Evolutionary conservation across 2,113 vertebrate genomes (phyloP).

Genomic region (Poeciliopsis retropinna): DNA sequence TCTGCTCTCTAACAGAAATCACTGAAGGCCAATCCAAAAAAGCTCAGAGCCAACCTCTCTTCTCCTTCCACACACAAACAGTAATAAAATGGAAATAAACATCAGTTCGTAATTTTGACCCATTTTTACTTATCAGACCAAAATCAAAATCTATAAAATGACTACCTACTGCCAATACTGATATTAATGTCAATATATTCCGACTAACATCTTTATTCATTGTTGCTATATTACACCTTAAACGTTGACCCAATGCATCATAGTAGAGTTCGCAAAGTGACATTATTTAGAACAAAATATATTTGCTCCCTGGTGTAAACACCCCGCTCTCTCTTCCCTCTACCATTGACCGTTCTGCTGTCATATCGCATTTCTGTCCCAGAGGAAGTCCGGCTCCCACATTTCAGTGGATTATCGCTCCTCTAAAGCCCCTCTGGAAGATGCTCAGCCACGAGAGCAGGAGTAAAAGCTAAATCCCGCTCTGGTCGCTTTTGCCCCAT

Average conservation of each 20-base stretch:
- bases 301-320: constrained; percentile 14
- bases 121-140: too few species aligned
- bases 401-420: constrained; percentile 59
- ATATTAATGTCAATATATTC: not conserved
- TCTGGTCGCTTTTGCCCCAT: constrained; percentile 47
- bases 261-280: not conserved
- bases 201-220: not conserved
- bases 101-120: too few species aligned
- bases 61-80: too few species aligned
- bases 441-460: constrained; percentile 48
- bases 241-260: not conserved
- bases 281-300: constrained; percentile 18
- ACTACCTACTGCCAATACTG: not conserved
- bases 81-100: too few species aligned
- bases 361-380: constrained; percentile 65
- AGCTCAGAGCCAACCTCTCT: too few species aligned
- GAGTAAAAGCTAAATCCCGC: constrained; percentile 45
- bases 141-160: too few species aligned
- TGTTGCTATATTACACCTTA: not conserved
- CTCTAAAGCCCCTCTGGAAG: constrained; percentile 51
- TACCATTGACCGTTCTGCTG: constrained; percentile 39
- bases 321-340: constrained; percentile 28
- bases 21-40: too few species aligned
- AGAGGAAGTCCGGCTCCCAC: constrained; percentile 48
- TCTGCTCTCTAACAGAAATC: too few species aligned